These are phyloP conservation scores for Eremobia ochroleuca DNA, from an alignment of 2,888 invertebrate species.

Conservation along the genomic window DNA sequence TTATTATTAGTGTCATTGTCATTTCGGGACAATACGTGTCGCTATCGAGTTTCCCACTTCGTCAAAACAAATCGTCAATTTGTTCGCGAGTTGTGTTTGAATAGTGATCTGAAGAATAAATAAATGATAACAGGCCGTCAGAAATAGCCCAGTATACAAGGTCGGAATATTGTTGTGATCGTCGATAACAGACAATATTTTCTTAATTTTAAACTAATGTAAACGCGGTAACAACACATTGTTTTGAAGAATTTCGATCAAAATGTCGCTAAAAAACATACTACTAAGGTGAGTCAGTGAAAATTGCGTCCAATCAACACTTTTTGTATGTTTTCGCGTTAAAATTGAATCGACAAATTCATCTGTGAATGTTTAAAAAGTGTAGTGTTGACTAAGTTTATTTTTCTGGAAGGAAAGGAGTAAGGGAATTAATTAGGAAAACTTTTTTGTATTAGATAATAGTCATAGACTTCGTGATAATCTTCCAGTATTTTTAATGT, in stretches of 20 bases:
- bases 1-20: constrained; percentile 16
- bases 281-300: constrained; percentile 67
- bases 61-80: not conserved
- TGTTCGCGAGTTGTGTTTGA: constrained; percentile 13
- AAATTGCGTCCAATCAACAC: not conserved
- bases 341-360: not conserved
- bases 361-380: not conserved
- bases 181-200: constrained; percentile 19
- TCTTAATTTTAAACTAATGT: constrained; percentile 41
- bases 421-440: not conserved
- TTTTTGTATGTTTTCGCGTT: not conserved
- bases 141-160: constrained; percentile 44
- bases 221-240: constrained; percentile 18
- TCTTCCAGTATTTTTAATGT: no score
- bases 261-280: constrained; percentile 73
- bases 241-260: constrained; percentile 37
- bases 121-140: constrained; percentile 51
- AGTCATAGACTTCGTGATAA: no score
- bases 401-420: not conserved
- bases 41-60: not conserved
- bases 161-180: constrained; percentile 36
- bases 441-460: not conserved
- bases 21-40: not conserved
- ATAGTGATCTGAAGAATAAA: constrained; percentile 41
- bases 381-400: not conserved